Evolutionary conservation across 1,140 invertebrate species (phyloP).

Genomic region (Solenopsis fugax): DNA sequence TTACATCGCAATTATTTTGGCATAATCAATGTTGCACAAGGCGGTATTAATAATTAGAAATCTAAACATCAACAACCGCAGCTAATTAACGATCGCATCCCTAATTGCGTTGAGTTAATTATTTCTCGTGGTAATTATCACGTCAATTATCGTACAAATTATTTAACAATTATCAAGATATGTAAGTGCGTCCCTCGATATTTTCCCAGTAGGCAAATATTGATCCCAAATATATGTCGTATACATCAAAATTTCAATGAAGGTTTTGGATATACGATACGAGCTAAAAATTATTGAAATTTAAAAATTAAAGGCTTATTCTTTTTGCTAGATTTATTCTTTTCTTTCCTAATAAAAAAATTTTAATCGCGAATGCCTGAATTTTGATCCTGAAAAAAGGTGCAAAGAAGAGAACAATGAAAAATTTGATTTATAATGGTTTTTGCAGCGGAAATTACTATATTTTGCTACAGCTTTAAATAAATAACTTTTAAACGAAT

Average conservation of each 20-base stretch:
- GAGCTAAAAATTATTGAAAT: too few species aligned
- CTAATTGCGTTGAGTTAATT: slow-evolving; percentile 34
- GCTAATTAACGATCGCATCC: slow-evolving; percentile 26
- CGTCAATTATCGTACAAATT: slow-evolving; percentile 25
- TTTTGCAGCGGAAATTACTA: too few species aligned
- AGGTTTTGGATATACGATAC: too few species aligned
- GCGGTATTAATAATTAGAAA: slow-evolving; percentile 47
- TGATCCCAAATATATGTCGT: background rate
- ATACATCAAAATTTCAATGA: background rate
- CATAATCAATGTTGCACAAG: slow-evolving; percentile 27
- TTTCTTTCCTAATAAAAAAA: too few species aligned
- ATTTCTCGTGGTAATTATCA: slow-evolving; percentile 31
- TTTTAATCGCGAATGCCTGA: too few species aligned
- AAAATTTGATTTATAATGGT: too few species aligned
- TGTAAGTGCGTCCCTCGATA: background rate
- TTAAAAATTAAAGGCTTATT: too few species aligned
- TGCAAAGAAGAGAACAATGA: too few species aligned
- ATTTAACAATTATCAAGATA: slow-evolving; percentile 16
- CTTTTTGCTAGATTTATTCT: too few species aligned
- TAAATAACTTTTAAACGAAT: too few species aligned
- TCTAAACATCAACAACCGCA: slow-evolving; percentile 32
- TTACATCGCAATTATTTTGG: slow-evolving; percentile 40
- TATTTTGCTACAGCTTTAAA: too few species aligned
- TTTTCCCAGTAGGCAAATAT: background rate
- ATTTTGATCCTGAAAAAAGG: too few species aligned